These are phyloP conservation scores for Psilopogon haemacephalus DNA, from an alignment of 2,113 vertebrate species.

Conservation along the genomic window DNA sequence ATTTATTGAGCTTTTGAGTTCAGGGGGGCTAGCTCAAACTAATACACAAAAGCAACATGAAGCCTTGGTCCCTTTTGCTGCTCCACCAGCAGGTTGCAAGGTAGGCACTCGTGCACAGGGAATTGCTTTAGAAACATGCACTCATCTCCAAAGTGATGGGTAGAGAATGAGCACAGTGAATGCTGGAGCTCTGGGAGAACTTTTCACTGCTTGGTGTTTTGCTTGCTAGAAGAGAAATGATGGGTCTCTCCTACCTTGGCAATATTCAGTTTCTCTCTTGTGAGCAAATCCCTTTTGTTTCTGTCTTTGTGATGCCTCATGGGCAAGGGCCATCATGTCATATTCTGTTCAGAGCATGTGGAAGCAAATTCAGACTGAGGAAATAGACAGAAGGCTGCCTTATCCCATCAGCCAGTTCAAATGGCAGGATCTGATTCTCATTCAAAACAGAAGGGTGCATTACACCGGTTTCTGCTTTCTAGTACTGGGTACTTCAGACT, in stretches of 20 bases:
- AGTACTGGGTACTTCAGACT: neutral
- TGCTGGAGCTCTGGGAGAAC: neutral
- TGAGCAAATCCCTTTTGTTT: neutral
- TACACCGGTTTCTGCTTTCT: neutral
- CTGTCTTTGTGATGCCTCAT: neutral
- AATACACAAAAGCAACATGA: rapidly evolving
- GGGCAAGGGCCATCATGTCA: neutral
- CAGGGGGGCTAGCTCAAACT: too few relatives aligned
- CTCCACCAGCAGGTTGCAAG: neutral
- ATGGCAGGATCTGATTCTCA: neutral
- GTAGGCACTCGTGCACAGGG: neutral
- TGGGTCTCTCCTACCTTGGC: neutral
- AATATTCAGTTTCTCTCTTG: neutral
- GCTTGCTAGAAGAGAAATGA: neutral
- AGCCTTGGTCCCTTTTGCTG: neutral
- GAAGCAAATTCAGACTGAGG: neutral
- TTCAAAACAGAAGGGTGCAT: rapidly evolving
- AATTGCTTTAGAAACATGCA: neutral
- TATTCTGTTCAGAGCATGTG: neutral
- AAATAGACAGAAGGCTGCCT: neutral
- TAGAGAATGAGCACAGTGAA: neutral
- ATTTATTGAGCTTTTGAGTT: too few relatives aligned
- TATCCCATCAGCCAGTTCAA: neutral
- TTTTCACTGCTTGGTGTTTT: neutral
- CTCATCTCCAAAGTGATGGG: neutral